Evolutionary conservation across 2,113 vertebrate species (phyloP).

Genomic region (Cricetomys ansorgei): DNA sequence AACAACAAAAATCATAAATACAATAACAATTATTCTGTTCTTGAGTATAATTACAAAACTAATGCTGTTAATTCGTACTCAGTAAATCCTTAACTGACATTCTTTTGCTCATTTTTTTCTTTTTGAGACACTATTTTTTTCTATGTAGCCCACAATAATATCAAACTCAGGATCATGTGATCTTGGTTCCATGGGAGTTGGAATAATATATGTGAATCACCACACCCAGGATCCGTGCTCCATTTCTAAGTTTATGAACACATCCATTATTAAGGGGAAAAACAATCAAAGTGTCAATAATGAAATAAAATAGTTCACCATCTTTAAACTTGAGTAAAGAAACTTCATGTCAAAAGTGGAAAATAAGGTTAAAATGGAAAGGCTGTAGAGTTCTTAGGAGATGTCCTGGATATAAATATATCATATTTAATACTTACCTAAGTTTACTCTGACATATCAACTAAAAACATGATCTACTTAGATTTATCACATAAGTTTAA

Average conservation of each 20-base stretch:
- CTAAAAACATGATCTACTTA: background rate
- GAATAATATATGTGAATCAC: background rate
- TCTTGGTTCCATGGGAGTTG: background rate
- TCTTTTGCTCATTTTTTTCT: background rate
- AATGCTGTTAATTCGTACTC: background rate
- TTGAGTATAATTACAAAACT: background rate
- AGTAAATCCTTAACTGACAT: background rate
- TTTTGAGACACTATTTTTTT: background rate
- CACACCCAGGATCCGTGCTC: background rate
- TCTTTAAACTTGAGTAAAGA: background rate
- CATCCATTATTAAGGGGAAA: background rate
- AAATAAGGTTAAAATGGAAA: constrained; percentile 41
- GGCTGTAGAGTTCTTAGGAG: background rate
- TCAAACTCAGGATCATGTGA: background rate
- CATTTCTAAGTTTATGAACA: background rate
- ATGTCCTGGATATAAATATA: background rate
- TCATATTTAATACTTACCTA: background rate
- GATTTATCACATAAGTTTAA: background rate
- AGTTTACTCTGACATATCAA: background rate
- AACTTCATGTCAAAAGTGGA: background rate
- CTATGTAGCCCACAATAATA: background rate
- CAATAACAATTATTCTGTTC: background rate
- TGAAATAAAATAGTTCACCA: background rate
- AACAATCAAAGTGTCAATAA: background rate
- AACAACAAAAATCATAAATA: constrained; percentile 14